Percentiles rank a stretch among this genome's conserved stretches.
Conservation (phyloP, 2,113 vertebrate species). For the Lipotes vexillifer region DNA sequence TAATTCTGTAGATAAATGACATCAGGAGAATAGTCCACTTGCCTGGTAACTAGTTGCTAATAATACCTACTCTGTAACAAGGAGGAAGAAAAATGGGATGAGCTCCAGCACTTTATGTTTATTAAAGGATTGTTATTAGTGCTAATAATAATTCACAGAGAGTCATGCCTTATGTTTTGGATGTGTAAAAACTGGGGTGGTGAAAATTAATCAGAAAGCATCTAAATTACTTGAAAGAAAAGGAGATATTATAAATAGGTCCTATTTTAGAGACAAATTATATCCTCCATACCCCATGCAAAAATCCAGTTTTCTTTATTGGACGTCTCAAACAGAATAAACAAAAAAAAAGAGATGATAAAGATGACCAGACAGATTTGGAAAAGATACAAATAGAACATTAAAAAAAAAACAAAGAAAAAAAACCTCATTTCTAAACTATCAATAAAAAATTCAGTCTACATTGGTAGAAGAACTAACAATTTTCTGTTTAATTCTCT, state of each 20-base stretch:
- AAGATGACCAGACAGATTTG: not conserved
- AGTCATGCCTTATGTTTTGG: conserved; percentile 18
- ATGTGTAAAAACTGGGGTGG: not conserved
- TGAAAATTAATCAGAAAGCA: conserved; percentile 22
- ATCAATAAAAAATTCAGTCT: not conserved
- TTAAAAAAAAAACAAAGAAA: not conserved
- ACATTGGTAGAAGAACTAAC: not conserved
- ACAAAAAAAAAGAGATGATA: not conserved
- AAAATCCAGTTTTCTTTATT: not conserved
- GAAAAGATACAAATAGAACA: not conserved
- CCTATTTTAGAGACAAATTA: not conserved
- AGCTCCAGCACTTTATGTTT: conserved; percentile 48
- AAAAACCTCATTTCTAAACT: not conserved
- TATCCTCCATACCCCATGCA: not conserved
- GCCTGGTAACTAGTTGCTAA: not conserved
- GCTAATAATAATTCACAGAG: conserved; percentile 11
- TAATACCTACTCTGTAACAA: not conserved
- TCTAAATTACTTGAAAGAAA: conserved; percentile 3
- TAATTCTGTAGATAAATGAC: conserved; percentile 54
- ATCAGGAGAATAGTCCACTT: conserved; percentile 2
- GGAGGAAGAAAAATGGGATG: conserved; percentile 8
- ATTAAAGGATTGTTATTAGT: conserved; percentile 30
- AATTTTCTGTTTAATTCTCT: not conserved
- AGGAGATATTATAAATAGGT: not conserved
- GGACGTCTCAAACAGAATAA: not conserved